Percentiles rank a stretch among this genome's conserved stretches.
phyloP scores from a whole-genome alignment of 1,140 invertebrate genomes.

The Ridgeia piscesae region DNA sequence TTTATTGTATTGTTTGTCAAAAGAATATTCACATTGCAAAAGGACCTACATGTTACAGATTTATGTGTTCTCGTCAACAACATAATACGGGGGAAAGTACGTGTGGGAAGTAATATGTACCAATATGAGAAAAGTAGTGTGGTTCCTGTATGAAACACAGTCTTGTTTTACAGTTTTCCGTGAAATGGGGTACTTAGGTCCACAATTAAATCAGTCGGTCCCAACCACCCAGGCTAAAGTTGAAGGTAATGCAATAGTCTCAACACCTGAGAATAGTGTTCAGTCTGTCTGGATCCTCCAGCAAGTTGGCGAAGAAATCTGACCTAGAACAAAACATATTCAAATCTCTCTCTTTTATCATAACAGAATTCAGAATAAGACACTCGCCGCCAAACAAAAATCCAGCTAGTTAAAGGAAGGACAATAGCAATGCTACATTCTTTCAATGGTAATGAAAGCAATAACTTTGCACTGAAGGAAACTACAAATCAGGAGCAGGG shows the following conservation, averaged over 20 bases:
- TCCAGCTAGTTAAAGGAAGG: not conserved
- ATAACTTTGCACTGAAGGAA: not conserved
- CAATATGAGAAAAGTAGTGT: not conserved
- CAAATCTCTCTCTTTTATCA: conserved; percentile 7
- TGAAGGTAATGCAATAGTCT: not conserved
- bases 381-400: not conserved
- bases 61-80: too few relatives aligned
- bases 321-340: conserved; percentile 16
- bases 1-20: too few relatives aligned
- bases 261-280: conserved; percentile 21
- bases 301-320: not conserved
- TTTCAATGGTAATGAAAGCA: not conserved
- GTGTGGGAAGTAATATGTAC: too few relatives aligned
- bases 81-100: too few relatives aligned
- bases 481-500: too few relatives aligned
- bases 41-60: too few relatives aligned
- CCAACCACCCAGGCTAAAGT: not conserved
- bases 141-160: not conserved
- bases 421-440: not conserved
- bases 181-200: not conserved
- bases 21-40: too few relatives aligned
- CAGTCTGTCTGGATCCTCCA: conserved; percentile 17
- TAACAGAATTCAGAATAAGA: not conserved
- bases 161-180: not conserved
- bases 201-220: not conserved